Evolutionary conservation across 23 tunicate species (phyloP), one percentile per base, ranked within the genome.

Genomic region (Oikopleura dioica): DNA sequence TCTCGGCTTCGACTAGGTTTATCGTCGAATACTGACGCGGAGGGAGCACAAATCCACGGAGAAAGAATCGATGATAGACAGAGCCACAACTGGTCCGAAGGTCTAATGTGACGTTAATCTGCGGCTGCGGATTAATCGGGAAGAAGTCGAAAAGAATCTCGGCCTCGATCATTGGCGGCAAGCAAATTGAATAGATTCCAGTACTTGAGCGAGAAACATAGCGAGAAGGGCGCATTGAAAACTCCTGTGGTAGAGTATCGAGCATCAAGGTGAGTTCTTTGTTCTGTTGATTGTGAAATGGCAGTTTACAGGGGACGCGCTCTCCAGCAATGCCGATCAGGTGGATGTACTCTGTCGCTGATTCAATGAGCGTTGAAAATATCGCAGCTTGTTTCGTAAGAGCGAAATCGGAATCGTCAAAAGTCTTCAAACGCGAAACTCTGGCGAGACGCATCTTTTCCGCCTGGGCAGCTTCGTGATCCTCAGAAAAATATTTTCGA

Each of bases 311-410:
- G n/a, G n/a, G n/a, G n/a, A n/a, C n/a, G n/a, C n/a, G n/a, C n/a
- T n/a, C n/a, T n/a, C 72, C 72, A 28, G 72, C 72, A 2, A 12
- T 23, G 72, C 72, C 72, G 26, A 63, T 63, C 72, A 63, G 30
- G 5, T 23, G 16, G 16, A 63, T 31, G 72, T 63, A 63, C 26
- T 63, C 72, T 5, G 72, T 63, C 4, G 72, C 72, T 21, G 72
- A 23, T 2, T 63, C 26, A 2, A 63, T 2, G 33, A 63, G 72
- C 32, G 72, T 63, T 16, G 72, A 63, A 63, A 12, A 31, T 12
- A 63, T 63, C 2, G 26, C 72, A 63, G 72, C 16, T 12, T 23
- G 30, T 28, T 28, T 63, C 5, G 32, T 21, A 2, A 16, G 16
- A 63, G 72, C 72, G 5, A 63, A 28, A 2, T 63, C 72, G 4